Conservation (phyloP, 37 sponge, comb jelly and placozoan genomes). For the Ianthella basta region DNA sequence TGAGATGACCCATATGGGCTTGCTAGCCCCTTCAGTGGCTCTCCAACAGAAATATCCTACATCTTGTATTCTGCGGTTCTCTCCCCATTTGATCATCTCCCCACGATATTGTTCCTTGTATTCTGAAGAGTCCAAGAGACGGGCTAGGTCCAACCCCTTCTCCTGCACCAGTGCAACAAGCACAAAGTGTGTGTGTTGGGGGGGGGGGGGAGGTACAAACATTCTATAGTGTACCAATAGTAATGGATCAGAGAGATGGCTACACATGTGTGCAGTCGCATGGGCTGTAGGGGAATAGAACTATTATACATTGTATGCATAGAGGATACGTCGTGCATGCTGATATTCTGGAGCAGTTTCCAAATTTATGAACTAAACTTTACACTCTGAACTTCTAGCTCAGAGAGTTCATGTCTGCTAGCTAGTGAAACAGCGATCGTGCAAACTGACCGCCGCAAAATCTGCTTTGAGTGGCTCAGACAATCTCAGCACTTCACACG, state of each 20-base stretch:
- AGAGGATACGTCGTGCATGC: too few species aligned
- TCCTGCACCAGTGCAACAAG: conserved; percentile 44
- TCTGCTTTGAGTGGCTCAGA: conserved; percentile 69
- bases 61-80: conserved; percentile 58
- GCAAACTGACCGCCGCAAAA: conserved; percentile 56
- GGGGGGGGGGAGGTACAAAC: neutral
- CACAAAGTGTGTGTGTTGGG: neutral
- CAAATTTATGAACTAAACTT: too few species aligned
- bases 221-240: neutral
- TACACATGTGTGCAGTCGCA: too few species aligned
- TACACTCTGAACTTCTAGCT: too few species aligned
- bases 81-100: conserved; percentile 93
- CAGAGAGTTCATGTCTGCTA: too few species aligned
- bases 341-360: too few species aligned
- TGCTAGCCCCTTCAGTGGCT: conserved; percentile 54
- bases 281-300: too few species aligned
- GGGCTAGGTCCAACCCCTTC: conserved; percentile 70
- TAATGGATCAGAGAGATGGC: too few species aligned
- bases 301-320: too few species aligned
- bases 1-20: conserved; percentile 82
- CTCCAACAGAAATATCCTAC: conserved; percentile 88
- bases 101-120: conserved; percentile 91
- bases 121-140: conserved; percentile 72
- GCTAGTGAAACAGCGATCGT: too few species aligned
- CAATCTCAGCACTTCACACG: conserved; percentile 50